Conservation (phyloP, 2,797 vertebrate species). For the Chaetophractus vellerosus region DNA sequence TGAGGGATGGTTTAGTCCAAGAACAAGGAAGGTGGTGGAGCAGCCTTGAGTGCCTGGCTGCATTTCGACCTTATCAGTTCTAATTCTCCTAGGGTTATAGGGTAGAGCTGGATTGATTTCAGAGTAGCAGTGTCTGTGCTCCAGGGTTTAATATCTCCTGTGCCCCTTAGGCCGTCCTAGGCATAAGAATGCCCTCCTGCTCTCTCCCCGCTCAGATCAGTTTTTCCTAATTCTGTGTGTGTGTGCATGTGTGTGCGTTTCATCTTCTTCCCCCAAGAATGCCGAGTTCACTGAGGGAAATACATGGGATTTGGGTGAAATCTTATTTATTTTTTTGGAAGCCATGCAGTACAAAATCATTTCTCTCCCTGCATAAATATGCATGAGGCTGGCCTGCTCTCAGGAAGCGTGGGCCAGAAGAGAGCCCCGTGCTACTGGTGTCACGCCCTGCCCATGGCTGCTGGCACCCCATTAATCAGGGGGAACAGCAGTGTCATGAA, state of each 20-base stretch:
- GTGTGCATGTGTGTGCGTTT: neutral
- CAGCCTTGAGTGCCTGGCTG: neutral
- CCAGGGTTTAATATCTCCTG: slow-evolving; percentile 72
- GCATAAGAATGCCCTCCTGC: neutral
- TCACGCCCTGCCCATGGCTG: slow-evolving; percentile 56
- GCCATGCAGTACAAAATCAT: slow-evolving; percentile 67
- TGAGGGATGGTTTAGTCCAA: fast-evolving
- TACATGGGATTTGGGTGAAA: slow-evolving; percentile 50
- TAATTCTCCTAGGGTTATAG: slow-evolving; percentile 34
- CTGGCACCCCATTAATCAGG: slow-evolving; percentile 79
- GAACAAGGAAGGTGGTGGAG: neutral
- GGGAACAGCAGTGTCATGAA: slow-evolving; percentile 55
- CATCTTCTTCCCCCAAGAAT: neutral
- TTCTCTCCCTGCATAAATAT: slow-evolving; percentile 76
- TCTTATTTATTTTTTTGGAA: slow-evolving; percentile 81
- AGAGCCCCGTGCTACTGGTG: slow-evolving; percentile 3
- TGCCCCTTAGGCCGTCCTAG: slow-evolving; percentile 61
- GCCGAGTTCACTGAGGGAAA: slow-evolving; percentile 57
- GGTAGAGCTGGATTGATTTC: slow-evolving; percentile 68
- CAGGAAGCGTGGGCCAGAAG: slow-evolving; percentile 5
- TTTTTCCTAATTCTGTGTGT: slow-evolving; percentile 12
- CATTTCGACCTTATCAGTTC: slow-evolving; percentile 11
- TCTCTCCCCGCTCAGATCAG: slow-evolving; percentile 21
- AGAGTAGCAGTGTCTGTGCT: slow-evolving; percentile 1
- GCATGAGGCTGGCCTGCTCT: slow-evolving; percentile 10